Evolutionary conservation across 2,888 invertebrate species (phyloP), one percentile per base, ranked within the genome.

Genomic region (Lasioglossum leucozonium): DNA sequence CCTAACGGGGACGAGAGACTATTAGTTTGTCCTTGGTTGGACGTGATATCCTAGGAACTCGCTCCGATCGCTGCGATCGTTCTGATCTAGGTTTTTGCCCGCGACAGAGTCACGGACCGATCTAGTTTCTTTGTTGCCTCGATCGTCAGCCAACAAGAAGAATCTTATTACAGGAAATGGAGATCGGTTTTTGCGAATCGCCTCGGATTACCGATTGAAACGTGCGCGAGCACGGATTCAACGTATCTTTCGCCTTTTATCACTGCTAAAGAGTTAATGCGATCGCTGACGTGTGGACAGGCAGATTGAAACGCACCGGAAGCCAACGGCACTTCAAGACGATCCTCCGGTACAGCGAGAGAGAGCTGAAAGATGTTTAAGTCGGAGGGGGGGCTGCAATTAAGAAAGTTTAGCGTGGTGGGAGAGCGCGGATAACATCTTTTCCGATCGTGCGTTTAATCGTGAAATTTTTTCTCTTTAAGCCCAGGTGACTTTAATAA

Each of bases 1-100:
- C 71, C 80, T 85, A 87, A 87, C 85, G 72, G 82, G 71, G 72
- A 85, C 75, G 55, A n/a, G 58, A 22, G 37, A 34, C 74, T 72
- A 72, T 81, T 51, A 81, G 77, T 84, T 73, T 37, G 65, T 62
- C 72, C 51, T 77, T 47, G 55, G 42, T 72, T 16, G 30, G 37
- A 75, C 72, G 74, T 0, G 55, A 58, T 72, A 74, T 40, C 40
- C 62, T 8, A 10, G 75, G 16, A 30, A 5, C 34, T 72, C 30
- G 55, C 22, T 22, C 22, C 51, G 22, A 51, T 47, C 44, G 44
- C 16, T 16, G 0, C 44, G 44, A 44, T 47, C 51, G 51, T 6
- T 51, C 22, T 8, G 51, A 51, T 51, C 51, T 51, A 6, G 51
- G 51, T n/a, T 42, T 30, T 72, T 81, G 34, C 18, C 13, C 42